These are phyloP conservation scores for Lamellibrachia luymesi DNA, from an alignment of 1,140 invertebrate genomes.

Conservation along the genomic window DNA sequence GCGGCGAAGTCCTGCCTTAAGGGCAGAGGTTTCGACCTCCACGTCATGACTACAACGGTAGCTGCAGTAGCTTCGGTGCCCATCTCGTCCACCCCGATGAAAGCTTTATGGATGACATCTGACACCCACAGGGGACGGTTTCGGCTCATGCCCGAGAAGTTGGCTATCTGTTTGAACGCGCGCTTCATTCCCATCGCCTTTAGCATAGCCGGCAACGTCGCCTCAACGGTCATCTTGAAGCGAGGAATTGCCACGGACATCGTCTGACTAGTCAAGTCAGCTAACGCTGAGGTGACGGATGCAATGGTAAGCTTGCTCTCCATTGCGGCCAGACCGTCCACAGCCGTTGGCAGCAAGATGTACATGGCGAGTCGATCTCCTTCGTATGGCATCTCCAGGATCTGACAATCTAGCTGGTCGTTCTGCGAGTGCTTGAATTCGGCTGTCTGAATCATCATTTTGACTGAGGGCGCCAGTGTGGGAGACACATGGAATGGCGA, in stretches of 20 bases:
- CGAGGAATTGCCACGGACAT: background rate
- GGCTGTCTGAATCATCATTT: constrained; percentile 60
- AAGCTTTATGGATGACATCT: constrained; percentile 59
- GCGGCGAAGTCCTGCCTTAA: background rate
- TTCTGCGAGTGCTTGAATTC: constrained; percentile 64
- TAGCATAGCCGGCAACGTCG: background rate
- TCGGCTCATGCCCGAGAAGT: constrained; percentile 41
- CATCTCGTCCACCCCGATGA: constrained; percentile 61
- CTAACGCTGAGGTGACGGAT: background rate
- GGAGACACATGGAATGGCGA: constrained; percentile 38
- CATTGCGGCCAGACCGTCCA: background rate
- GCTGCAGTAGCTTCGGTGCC: constrained; percentile 57
- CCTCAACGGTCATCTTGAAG: background rate
- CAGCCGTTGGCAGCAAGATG: constrained; percentile 66
- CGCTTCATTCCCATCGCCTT: background rate
- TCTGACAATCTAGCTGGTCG: constrained; percentile 66
- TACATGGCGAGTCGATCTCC: constrained; percentile 64
- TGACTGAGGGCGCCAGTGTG: constrained; percentile 36
- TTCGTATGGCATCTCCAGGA: constrained; percentile 71
- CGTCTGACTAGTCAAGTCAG: background rate
- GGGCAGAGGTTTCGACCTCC: background rate
- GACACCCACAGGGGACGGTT: constrained; percentile 37
- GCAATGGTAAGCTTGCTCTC: background rate
- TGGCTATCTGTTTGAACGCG: constrained; percentile 21
- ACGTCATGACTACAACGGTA: constrained; percentile 36